Percentiles rank a stretch among this genome's conserved stretches.
Evolutionary conservation across 2,797 vertebrate genomes (phyloP).

Genomic region (Anguilla megastoma): DNA sequence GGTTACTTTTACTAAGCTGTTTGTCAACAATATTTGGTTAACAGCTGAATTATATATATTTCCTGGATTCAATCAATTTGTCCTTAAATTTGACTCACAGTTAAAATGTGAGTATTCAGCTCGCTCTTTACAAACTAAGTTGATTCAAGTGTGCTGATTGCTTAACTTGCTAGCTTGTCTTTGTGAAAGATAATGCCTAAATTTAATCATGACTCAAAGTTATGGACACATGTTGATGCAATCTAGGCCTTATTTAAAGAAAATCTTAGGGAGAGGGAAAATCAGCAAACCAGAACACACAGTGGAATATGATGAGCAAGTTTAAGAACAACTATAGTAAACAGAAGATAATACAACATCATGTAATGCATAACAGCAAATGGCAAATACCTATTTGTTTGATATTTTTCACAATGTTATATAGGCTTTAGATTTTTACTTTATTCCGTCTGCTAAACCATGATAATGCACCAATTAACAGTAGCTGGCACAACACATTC

Average conservation of each 20-base stretch:
- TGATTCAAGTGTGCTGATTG: not conserved
- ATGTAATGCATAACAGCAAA: not conserved
- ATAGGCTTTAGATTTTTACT: not conserved
- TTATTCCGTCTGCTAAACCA: not conserved
- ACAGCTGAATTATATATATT: not conserved
- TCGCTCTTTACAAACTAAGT: not conserved
- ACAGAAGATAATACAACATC: not conserved
- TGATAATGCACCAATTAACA: not conserved
- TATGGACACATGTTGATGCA: not conserved
- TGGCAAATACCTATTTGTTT: too few species aligned
- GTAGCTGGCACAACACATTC: too few species aligned
- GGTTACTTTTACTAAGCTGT: not conserved
- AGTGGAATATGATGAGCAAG: not conserved
- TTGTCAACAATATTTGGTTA: not conserved
- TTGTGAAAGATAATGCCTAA: not conserved
- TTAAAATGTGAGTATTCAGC: not conserved
- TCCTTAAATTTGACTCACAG: not conserved
- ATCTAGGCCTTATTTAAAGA: not conserved
- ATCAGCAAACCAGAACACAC: not conserved
- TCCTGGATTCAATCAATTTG: not conserved
- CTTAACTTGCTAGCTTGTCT: not conserved
- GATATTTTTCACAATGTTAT: not conserved
- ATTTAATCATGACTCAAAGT: not conserved
- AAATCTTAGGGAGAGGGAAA: not conserved
- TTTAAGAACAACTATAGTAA: not conserved